Evolutionary conservation across 2,113 vertebrate species (phyloP).

Genomic region (Myocastor coypus): DNA sequence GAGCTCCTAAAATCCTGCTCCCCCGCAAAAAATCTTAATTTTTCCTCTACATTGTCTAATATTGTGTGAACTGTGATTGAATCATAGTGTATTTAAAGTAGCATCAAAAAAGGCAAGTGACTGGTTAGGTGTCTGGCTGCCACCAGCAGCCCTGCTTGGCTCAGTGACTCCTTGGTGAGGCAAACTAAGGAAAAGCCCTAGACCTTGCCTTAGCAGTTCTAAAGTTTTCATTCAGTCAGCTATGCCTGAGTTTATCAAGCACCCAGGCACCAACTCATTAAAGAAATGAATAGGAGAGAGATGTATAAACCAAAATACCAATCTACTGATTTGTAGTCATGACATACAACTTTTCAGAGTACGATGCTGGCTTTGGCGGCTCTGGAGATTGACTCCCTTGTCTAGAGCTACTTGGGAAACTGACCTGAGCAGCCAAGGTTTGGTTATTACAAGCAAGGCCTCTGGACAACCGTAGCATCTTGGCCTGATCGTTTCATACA

Average conservation of each 20-base stretch:
- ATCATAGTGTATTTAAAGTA: not conserved
- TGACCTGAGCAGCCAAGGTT: not conserved
- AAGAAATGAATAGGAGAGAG: slow-evolving; percentile 26
- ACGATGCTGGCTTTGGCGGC: not conserved
- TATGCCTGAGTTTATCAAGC: slow-evolving; percentile 50
- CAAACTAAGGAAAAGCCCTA: slow-evolving; percentile 41
- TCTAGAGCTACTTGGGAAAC: not conserved
- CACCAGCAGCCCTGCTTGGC: not conserved
- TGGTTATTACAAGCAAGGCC: not conserved
- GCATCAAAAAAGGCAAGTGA: not conserved
- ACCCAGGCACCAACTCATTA: slow-evolving; percentile 18
- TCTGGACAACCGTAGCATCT: not conserved
- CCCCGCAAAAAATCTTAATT: slow-evolving; percentile 4
- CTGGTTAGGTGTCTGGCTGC: not conserved
- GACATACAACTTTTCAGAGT: not conserved
- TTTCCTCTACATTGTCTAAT: slow-evolving; percentile 1
- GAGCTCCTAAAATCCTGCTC: not conserved
- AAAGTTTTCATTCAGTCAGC: slow-evolving; percentile 32
- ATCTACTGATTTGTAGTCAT: not conserved
- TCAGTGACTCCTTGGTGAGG: not conserved
- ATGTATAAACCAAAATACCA: slow-evolving; percentile 48
- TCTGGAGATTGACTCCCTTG: not conserved
- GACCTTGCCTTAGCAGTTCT: slow-evolving; percentile 4
- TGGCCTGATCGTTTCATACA: not conserved
- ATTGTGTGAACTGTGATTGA: not conserved